These are phyloP conservation scores for Brachyptera risi DNA, from an alignment of 2,888 invertebrate genomes.

Conservation along the genomic window DNA sequence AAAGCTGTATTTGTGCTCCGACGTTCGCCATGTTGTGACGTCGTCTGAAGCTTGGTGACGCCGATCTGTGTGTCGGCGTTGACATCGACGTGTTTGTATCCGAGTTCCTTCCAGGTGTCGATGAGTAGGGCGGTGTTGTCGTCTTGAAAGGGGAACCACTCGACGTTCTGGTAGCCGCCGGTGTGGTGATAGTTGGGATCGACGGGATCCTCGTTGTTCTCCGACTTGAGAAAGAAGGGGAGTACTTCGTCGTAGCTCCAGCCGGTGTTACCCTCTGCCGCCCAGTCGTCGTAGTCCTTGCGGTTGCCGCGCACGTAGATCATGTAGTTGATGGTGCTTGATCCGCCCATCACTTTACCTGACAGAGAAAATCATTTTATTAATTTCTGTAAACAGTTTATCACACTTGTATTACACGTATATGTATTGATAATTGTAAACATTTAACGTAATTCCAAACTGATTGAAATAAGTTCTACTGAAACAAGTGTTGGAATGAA, in stretches of 20 bases:
- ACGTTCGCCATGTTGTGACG: slow-evolving; percentile 56
- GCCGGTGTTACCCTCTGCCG: slow-evolving; percentile 55
- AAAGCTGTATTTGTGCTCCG: slow-evolving; percentile 61
- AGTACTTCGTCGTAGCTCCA: slow-evolving; percentile 62
- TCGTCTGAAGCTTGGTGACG: slow-evolving; percentile 59
- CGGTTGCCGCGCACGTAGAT: slow-evolving; percentile 59
- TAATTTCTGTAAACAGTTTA: neutral
- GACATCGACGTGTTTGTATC: slow-evolving; percentile 49
- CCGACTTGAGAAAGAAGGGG: slow-evolving; percentile 66
- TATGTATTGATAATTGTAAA: too few relatives aligned
- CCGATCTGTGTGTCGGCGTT: slow-evolving; percentile 50
- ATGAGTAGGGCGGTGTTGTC: slow-evolving; percentile 51
- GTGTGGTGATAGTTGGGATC: slow-evolving; percentile 55
- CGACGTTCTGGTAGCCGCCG: slow-evolving; percentile 61
- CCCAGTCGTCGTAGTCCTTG: slow-evolving; percentile 63
- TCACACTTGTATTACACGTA: neutral
- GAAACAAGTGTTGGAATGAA: too few relatives aligned
- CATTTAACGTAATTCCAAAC: too few relatives aligned
- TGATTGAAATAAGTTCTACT: too few relatives aligned
- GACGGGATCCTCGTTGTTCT: slow-evolving; percentile 56
- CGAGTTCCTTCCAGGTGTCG: slow-evolving; percentile 58
- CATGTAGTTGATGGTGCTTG: slow-evolving; percentile 63
- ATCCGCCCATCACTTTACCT: slow-evolving; percentile 64
- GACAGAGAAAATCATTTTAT: neutral
- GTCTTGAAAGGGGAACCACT: slow-evolving; percentile 60